Evolutionary conservation across 2,888 invertebrate species (phyloP), one percentile per base, ranked within the genome.

Genomic region (Xylota sylvarum): DNA sequence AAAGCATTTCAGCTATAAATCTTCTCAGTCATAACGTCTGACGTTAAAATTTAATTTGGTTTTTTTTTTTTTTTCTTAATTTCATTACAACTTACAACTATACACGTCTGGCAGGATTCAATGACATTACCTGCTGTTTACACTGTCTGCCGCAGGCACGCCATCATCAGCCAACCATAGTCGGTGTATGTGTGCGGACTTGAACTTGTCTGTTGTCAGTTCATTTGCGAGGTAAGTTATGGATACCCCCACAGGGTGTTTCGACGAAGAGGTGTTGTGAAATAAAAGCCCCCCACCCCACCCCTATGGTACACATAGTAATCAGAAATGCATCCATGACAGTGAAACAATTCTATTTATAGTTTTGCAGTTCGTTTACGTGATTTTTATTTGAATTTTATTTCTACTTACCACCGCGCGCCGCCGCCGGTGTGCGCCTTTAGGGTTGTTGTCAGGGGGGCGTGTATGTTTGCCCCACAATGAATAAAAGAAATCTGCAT

Each of bases 331-430:
- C 62, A 62, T 32, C 62, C 32, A 19, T 72, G 72, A 72, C 72
- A 58, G 52, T 72, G 37, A 40, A 37, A 62, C 62, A 52, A 52
- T 62, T 60, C 65, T 80, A 80, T 80, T 80, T 80, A 65, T 73
- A 80, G 73, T 40, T 50, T 58, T 80, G 73, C 73, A 80, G 80
- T 73, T 80, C 80, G 65, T 73, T 50, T 50, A 50, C 35, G 50
- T 35, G 50, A 50, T 48, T 46, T 62, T 30, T 2, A 10, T 46
- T 4, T 1, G 12, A 40, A n/a, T n/a, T 19, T 37, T 9, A 46
- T 23, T 23, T 23, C 23, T 7, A n/a, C 7, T 30, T 10, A 0
- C 10, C 37, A 37, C 3, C 14, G 37, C 7, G 23, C 23, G 23
- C 3, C 23, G 23, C 3, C 23, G 23, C 23, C 23, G n/a, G n/a